Evolutionary conservation across 2,797 vertebrate species (phyloP).

Genomic region (Lindbergichthys nudifrons): DNA sequence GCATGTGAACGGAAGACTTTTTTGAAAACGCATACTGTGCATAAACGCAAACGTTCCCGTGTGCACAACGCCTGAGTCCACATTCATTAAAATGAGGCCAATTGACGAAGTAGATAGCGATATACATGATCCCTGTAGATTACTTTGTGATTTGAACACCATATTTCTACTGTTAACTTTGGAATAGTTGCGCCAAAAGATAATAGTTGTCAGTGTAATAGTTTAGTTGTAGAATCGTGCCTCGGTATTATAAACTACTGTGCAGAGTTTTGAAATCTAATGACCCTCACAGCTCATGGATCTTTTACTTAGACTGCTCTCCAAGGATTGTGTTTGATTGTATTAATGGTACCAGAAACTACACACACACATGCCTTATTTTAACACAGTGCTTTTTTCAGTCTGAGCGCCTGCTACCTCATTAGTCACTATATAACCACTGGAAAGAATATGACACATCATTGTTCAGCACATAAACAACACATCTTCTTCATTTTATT

Average conservation of each 20-base stretch:
- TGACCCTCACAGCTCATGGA: not conserved
- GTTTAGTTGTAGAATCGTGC: too few species aligned
- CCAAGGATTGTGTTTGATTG: not conserved
- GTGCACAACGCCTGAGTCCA: too few species aligned
- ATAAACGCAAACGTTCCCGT: too few species aligned
- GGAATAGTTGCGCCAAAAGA: not conserved
- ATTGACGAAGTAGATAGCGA: too few species aligned
- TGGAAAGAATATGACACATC: not conserved
- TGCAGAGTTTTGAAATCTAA: not conserved
- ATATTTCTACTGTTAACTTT: not conserved
- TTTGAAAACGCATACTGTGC: too few species aligned
- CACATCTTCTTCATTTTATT: not conserved
- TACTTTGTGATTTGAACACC: not conserved
- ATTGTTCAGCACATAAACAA: not conserved
- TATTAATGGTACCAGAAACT: not conserved
- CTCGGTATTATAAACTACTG: too few species aligned
- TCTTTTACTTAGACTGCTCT: not conserved
- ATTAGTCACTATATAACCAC: not conserved
- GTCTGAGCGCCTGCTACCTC: not conserved
- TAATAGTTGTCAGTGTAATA: not conserved
- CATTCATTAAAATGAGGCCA: too few species aligned
- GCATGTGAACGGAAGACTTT: too few species aligned
- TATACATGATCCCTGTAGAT: not conserved
- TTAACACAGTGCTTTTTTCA: not conserved
- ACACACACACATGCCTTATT: not conserved